phyloP scores from a whole-genome alignment of 2,113 vertebrate genomes.

The Notarius quadriscutis region DNA sequence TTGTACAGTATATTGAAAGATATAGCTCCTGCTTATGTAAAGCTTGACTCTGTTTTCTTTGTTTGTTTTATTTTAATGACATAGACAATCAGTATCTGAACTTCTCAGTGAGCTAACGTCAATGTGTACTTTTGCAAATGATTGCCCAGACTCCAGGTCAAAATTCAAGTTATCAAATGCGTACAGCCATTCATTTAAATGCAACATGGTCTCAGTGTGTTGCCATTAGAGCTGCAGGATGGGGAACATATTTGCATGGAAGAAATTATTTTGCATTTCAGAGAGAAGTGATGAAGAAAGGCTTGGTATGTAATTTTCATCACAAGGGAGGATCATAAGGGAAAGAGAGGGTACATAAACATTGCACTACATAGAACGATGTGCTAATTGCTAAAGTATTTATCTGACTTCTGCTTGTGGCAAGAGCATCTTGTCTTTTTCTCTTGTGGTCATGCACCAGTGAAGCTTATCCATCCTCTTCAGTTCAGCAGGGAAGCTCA shows the following conservation, averaged over 20 bases:
- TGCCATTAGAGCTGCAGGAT: background rate
- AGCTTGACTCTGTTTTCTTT: background rate
- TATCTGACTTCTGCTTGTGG: slow-evolving; percentile 16
- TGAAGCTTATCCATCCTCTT: slow-evolving; percentile 17
- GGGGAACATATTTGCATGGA: background rate
- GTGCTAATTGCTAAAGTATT: background rate
- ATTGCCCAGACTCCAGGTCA: background rate
- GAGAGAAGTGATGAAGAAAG: background rate
- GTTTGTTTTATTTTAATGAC: background rate
- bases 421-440: background rate
- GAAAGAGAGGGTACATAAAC: slow-evolving; percentile 19
- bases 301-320: background rate
- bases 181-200: background rate
- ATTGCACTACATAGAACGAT: background rate
- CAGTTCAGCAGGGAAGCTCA: slow-evolving; percentile 17
- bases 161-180: background rate
- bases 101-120: background rate
- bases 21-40: background rate
- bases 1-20: background rate
- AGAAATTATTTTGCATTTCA: slow-evolving; percentile 49
- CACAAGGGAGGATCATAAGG: background rate
- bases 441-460: background rate
- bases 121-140: background rate
- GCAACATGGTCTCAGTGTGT: background rate
- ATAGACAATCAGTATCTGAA: background rate